phyloP scores from a whole-genome alignment of 2,888 invertebrate genomes.

The Ctena decussata region DNA sequence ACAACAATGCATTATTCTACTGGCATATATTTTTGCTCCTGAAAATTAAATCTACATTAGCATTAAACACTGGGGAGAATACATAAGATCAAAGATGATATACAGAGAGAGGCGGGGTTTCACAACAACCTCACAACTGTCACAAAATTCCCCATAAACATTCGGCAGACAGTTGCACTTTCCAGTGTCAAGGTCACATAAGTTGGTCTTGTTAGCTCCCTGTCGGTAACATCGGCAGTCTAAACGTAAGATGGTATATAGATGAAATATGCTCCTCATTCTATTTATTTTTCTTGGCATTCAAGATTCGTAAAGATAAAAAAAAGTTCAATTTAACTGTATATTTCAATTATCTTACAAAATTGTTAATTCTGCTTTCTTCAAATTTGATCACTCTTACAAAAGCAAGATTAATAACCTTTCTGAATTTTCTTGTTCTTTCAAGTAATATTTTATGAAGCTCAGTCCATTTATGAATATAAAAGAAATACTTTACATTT shows the following conservation, averaged over 20 bases:
- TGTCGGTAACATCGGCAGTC: constrained; percentile 93
- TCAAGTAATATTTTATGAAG: too few relatives aligned
- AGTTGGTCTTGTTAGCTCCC: constrained; percentile 90
- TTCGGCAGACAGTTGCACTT: constrained; percentile 89
- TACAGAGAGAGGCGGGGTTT: background rate
- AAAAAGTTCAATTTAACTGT: too few relatives aligned
- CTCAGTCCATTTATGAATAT: too few relatives aligned
- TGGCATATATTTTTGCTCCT: background rate
- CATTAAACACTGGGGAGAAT: background rate
- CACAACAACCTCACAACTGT: constrained; percentile 90
- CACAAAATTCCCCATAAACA: constrained; percentile 96
- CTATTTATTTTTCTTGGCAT: too few relatives aligned
- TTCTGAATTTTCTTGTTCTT: too few relatives aligned
- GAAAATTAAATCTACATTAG: constrained; percentile 1
- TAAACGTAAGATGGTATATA: constrained; percentile 39
- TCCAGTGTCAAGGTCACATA: constrained; percentile 91
- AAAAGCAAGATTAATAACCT: too few relatives aligned
- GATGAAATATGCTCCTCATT: too few relatives aligned
- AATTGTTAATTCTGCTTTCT: too few relatives aligned
- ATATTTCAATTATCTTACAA: too few relatives aligned
- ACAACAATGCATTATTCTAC: constrained; percentile 3
- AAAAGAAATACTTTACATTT: too few relatives aligned
- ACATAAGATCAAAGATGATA: background rate
- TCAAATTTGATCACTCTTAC: too few relatives aligned
- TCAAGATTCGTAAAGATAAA: too few relatives aligned